Conservation (phyloP, 2,113 vertebrate species). For the Phaethon lepturus region DNA sequence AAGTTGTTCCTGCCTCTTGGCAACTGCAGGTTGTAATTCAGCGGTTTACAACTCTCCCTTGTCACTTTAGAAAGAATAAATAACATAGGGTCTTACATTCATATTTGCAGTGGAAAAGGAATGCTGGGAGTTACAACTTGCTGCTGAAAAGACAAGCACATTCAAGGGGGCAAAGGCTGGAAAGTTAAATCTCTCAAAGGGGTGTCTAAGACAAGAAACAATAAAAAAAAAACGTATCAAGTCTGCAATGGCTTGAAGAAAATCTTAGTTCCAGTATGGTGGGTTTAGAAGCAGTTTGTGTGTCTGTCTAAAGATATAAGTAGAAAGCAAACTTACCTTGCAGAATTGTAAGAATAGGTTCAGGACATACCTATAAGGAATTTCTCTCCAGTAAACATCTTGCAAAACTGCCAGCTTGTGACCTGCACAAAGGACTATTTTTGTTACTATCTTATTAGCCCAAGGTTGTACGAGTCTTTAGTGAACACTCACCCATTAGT, state of each 20-base stretch:
- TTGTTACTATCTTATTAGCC: not conserved
- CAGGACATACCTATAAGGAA: not conserved
- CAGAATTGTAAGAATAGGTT: not conserved
- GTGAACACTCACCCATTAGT: not conserved
- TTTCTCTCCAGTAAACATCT: not conserved
- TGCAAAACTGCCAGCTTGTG: not conserved
- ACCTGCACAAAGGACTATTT: not conserved
- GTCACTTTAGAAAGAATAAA: slow-evolving; percentile 32
- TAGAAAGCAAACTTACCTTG: not conserved
- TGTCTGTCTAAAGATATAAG: not conserved
- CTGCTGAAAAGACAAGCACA: not conserved
- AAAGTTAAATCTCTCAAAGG: not conserved
- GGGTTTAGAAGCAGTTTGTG: not conserved
- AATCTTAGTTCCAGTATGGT: not conserved
- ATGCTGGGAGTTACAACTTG: not conserved
- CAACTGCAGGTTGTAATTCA: slow-evolving; percentile 33
- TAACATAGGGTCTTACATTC: not conserved
- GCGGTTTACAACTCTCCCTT: slow-evolving; percentile 3
- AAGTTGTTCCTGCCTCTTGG: slow-evolving; percentile 27
- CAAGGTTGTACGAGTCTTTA: not conserved
- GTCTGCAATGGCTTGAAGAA: not conserved
- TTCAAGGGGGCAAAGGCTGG: not conserved
- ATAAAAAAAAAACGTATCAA: not conserved
- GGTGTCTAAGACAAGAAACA: not conserved
- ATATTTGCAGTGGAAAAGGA: slow-evolving; percentile 19